Base-by-base conservation (phyloP, 2,888 invertebrate genomes). In the Drosophila neotestacea region DNA sequence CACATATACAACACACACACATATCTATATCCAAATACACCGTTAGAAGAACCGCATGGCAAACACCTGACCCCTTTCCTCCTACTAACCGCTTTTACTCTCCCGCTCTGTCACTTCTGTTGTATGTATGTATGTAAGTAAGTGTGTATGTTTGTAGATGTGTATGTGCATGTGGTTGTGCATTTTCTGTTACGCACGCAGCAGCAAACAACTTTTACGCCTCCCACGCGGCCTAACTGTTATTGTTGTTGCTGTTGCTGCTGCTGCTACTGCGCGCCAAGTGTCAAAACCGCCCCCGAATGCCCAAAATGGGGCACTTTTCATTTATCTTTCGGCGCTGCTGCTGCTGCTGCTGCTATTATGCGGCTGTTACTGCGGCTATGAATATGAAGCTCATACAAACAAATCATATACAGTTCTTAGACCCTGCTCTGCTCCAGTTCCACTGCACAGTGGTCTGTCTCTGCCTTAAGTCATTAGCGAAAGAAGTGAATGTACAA, bases 241-340 rank as follows among this genome's bases (percentile, higher is more conserved):
- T 70, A 60, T 44, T 62, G 55, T 41, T 47, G 32, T 1, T 56
- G 47, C 60, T 58, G 70, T 67, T 59, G 63, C 28, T 28, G 47
- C 27, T 48, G 34, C 42, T 67, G 56, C 34, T 51, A 42, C 58
- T 72, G 62, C 60, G 75, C 63, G 85, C 70, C 85, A 87, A 87
- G 82, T 85, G 89, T 89, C 68, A 79, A 87, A 85, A 88, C 87
- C 85, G 89, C 87, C 87, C 84, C 83, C 81, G 51, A 81, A 85
- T 79, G 82, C 74, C 32, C 55, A 82, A 69, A 85, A 89, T 81
- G 85, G 73, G 83, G 88, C 83, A 82, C 68, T 89, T 87, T 87
- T 85, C 88, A 85, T 85, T 88, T 73, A 85, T 82, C 85, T 79
- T 73, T 56, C 48, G 79, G 63, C 62, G 60, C 72, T 73, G 55